phyloP scores from a whole-genome alignment of 2,797 vertebrate species.

The Chelonia mydas region DNA sequence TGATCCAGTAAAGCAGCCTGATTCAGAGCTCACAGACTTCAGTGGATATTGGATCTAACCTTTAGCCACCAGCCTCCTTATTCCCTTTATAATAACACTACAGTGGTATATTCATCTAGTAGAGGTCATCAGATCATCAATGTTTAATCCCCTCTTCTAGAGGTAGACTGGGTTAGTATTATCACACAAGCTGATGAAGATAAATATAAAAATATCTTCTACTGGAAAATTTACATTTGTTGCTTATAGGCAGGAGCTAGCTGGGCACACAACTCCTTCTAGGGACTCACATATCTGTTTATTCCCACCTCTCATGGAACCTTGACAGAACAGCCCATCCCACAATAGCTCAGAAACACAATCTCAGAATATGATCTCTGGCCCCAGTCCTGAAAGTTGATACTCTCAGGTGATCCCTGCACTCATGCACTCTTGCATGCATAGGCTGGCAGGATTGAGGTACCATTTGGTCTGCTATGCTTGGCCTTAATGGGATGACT shows the following conservation, averaged over 20 bases:
- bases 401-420: background rate
- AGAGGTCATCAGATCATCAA: background rate
- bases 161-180: background rate
- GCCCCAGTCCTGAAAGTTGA: background rate
- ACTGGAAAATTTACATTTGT: background rate
- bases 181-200: background rate
- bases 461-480: background rate
- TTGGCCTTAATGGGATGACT: background rate
- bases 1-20: background rate
- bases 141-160: background rate
- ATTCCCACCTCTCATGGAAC: background rate
- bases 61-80: rapidly evolving
- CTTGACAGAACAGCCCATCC: background rate
- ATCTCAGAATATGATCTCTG: background rate
- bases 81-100: rapidly evolving
- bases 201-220: background rate
- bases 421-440: background rate
- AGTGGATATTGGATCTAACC: background rate
- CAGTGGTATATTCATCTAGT: background rate
- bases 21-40: background rate
- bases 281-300: background rate
- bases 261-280: background rate
- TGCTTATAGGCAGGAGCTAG: background rate
- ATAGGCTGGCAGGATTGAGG: rapidly evolving
- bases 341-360: background rate